A percentile compares a stretch with the other conserved stretches of the same genome.
phyloP scores from a whole-genome alignment of 1,140 invertebrate species.

The Drosophila insularis region DNA sequence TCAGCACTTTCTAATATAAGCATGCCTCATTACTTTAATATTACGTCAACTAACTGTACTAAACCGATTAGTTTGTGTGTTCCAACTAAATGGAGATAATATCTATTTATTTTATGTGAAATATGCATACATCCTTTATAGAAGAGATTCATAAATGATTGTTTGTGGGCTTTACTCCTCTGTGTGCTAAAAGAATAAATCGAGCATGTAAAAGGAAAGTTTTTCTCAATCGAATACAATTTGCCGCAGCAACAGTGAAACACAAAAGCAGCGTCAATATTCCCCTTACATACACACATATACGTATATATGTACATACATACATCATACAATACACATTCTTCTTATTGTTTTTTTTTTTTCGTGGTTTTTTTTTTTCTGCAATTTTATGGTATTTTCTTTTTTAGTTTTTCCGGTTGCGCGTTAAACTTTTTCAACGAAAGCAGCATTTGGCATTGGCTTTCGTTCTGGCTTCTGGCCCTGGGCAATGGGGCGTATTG shows the following conservation, averaged over 20 bases:
- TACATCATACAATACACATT: constrained; percentile 28
- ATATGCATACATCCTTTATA: constrained; percentile 5
- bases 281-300: constrained; percentile 27
- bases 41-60: too few relatives aligned
- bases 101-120: background rate
- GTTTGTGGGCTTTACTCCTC: constrained; percentile 2
- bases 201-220: constrained; percentile 27
- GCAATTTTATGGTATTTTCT: constrained; percentile 12
- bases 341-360: constrained; percentile 36
- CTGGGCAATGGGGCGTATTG: constrained; percentile 50
- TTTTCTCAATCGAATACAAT: constrained; percentile 50
- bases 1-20: too few relatives aligned
- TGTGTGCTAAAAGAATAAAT: constrained; percentile 27
- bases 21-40: too few relatives aligned
- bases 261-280: constrained; percentile 34
- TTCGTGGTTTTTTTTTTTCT: constrained; percentile 21
- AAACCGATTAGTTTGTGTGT: too few relatives aligned
- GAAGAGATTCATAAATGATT: constrained; percentile 18
- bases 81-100: background rate
- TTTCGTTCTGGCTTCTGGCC: background rate
- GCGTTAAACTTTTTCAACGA: constrained; percentile 49
- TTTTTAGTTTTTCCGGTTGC: constrained; percentile 29
- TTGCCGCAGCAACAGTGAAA: constrained; percentile 30
- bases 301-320: constrained; percentile 14
- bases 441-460: constrained; percentile 27